These are phyloP conservation scores for Paradoxurus hermaphroditus DNA, from an alignment of 2,113 vertebrate species.

Conservation along the genomic window DNA sequence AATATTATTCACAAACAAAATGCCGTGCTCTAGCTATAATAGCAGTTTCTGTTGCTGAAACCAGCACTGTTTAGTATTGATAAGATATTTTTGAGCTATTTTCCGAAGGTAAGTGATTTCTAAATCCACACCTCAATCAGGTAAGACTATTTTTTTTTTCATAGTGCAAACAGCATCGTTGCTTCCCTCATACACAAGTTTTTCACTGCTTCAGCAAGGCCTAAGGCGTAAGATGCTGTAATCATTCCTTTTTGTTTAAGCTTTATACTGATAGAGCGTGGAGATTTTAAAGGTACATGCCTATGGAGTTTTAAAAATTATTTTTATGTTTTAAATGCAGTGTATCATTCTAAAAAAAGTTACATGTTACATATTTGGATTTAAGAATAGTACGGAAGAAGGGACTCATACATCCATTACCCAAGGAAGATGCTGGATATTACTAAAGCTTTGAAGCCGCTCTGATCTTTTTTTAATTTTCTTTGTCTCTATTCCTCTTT, in stretches of 20 bases:
- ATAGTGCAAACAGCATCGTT: not conserved
- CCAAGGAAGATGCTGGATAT: not conserved
- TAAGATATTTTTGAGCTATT: not conserved
- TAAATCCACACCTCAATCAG: not conserved
- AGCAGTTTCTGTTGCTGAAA: not conserved
- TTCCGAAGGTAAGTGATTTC: constrained; percentile 29
- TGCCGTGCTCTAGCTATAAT: not conserved
- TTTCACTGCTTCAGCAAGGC: not conserved
- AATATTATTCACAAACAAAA: not conserved
- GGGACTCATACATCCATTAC: not conserved
- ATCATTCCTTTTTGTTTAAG: constrained; percentile 20
- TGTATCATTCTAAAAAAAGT: not conserved
- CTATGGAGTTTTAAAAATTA: not conserved
- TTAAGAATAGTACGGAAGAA: constrained; percentile 1
- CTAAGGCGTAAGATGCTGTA: not conserved
- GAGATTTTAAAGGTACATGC: not conserved
- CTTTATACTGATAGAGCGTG: not conserved
- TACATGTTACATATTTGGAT: not conserved
- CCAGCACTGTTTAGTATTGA: not conserved
- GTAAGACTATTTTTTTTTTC: not conserved
- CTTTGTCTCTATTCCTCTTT: not conserved
- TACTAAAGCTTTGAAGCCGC: not conserved
- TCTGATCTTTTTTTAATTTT: not conserved
- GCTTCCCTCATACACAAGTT: not conserved
- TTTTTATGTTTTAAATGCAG: constrained; percentile 3